A percentile compares a stretch with the other conserved stretches of the same genome.
These are phyloP conservation scores for Apantesis nais DNA, from an alignment of 2,888 invertebrate species.

Conservation along the genomic window DNA sequence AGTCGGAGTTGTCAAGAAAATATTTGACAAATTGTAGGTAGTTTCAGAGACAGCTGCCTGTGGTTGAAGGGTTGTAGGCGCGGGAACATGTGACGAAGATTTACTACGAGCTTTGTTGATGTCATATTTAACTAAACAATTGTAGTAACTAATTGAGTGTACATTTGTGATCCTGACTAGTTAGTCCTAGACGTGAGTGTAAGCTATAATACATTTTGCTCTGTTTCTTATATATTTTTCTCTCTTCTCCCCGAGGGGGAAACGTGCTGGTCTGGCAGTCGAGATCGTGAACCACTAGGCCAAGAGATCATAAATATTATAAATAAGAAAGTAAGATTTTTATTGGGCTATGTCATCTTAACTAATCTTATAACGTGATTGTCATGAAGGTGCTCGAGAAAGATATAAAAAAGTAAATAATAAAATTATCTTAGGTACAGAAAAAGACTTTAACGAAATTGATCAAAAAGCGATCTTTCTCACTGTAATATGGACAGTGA, in stretches of 20 bases:
- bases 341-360: too few species aligned
- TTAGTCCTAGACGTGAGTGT: too few species aligned
- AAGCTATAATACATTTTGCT: too few species aligned
- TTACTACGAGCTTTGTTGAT: not conserved
- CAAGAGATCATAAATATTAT: too few species aligned
- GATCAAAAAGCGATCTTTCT: not conserved
- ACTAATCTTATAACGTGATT: too few species aligned
- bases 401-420: not conserved
- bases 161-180: not conserved
- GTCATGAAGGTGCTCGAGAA: not conserved
- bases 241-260: too few species aligned
- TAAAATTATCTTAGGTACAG: too few species aligned
- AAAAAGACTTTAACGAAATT: too few species aligned
- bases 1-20: not conserved
- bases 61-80: not conserved
- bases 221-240: too few species aligned
- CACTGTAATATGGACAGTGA: not conserved
- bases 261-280: too few species aligned
- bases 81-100: not conserved
- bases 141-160: not conserved
- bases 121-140: not conserved
- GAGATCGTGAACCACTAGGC: too few species aligned
- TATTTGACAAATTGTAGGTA: not conserved
- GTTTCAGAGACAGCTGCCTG: not conserved
- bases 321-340: too few species aligned